phyloP scores from a whole-genome alignment of 2,888 invertebrate genomes.

The Prionchulus punctatus region DNA sequence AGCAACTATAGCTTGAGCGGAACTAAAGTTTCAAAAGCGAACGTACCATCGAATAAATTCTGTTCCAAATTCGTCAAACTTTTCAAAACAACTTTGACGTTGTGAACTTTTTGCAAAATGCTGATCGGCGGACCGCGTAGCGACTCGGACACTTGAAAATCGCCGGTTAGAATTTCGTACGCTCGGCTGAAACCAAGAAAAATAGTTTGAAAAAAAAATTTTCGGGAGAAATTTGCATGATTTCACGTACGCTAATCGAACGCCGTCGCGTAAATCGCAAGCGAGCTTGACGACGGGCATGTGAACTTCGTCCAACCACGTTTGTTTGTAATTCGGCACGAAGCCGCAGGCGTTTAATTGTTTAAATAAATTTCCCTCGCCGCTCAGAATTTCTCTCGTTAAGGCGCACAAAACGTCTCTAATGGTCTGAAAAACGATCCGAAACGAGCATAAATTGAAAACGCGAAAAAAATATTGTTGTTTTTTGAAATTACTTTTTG shows the following conservation, averaged over 20 bases:
- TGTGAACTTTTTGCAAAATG: neutral
- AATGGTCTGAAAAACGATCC: neutral
- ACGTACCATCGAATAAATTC: too few relatives aligned
- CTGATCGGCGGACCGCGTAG: neutral
- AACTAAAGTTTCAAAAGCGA: too few relatives aligned
- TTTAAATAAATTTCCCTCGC: neutral
- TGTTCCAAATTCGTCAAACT: too few relatives aligned
- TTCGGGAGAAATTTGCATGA: too few relatives aligned
- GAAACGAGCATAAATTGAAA: too few relatives aligned
- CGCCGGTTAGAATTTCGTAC: neutral
- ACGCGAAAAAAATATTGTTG: too few relatives aligned
- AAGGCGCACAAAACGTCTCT: neutral
- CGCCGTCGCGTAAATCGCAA: neutral
- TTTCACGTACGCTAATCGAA: neutral
- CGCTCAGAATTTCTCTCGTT: neutral
- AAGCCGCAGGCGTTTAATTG: neutral
- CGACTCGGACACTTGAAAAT: neutral
- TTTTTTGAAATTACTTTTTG: neutral
- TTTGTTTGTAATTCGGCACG: neutral
- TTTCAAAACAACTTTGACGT: neutral
- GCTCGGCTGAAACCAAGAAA: neutral
- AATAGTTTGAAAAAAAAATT: too few relatives aligned
- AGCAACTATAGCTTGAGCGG: too few relatives aligned
- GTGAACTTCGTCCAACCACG: neutral
- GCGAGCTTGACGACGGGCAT: neutral